These are phyloP conservation scores for Agrypnia vestita DNA, from an alignment of 1,140 invertebrate genomes.

Conservation along the genomic window DNA sequence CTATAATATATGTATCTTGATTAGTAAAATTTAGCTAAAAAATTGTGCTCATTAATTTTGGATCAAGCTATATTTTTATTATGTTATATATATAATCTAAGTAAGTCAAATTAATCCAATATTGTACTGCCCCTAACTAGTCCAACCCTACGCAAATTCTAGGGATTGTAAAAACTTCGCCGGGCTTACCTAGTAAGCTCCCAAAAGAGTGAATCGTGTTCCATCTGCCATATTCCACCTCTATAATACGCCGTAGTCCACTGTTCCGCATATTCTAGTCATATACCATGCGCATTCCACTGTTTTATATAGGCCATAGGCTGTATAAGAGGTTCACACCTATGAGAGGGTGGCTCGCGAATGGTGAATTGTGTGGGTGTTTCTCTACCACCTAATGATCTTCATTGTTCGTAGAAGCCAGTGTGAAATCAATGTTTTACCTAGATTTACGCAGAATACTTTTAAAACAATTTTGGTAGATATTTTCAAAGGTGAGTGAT, in stretches of 20 bases:
- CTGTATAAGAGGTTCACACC: not conserved
- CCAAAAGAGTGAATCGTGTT: constrained; percentile 20
- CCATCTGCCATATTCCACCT: constrained; percentile 29
- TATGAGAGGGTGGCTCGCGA: not conserved
- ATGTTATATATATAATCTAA: no score
- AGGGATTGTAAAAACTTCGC: not conserved
- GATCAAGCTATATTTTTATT: no score
- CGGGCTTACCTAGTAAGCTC: not conserved
- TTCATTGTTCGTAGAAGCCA: not conserved
- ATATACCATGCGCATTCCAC: not conserved
- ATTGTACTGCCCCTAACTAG: no score
- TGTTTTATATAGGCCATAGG: constrained; percentile 6
- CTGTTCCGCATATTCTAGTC: constrained; percentile 13
- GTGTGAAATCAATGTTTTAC: no score
- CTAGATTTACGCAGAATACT: no score
- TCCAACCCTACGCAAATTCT: not conserved
- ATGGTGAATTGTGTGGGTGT: not conserved
- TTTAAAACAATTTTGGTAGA: no score
- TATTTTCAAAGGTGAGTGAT: no score
- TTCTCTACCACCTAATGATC: constrained; percentile 12
- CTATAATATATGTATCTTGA: no score
- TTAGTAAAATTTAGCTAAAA: no score
- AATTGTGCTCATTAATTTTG: no score
- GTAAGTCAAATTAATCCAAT: no score
- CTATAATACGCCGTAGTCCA: constrained; percentile 2